Conservation (phyloP, 2,888 invertebrate species). For the Baccha elongata region DNA sequence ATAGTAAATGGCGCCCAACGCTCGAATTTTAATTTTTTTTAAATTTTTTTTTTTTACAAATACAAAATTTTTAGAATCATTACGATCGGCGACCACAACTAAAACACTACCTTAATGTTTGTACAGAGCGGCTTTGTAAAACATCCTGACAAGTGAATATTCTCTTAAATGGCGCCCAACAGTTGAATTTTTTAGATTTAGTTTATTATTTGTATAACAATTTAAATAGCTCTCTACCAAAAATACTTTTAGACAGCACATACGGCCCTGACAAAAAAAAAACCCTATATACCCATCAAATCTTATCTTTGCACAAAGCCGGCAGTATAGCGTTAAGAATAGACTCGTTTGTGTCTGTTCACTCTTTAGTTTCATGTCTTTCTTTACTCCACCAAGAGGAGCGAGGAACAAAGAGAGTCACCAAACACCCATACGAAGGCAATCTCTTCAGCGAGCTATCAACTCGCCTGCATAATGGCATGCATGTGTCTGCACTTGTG, state of each 20-base stretch:
- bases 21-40: too few relatives aligned
- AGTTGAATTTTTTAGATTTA: background rate
- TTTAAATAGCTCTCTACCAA: too few relatives aligned
- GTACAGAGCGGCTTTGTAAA: too few relatives aligned
- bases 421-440: conserved; percentile 41
- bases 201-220: too few relatives aligned
- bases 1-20: too few relatives aligned
- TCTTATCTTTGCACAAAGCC: conserved; percentile 32
- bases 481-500: conserved; percentile 56
- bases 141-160: too few relatives aligned
- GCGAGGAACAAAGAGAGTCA: background rate
- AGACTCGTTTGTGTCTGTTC: conserved; percentile 50
- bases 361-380: conserved; percentile 37
- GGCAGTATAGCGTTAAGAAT: conserved; percentile 49
- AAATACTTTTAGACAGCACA: too few relatives aligned
- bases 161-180: background rate
- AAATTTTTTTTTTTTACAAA: too few relatives aligned
- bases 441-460: background rate
- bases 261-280: too few relatives aligned
- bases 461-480: conserved; percentile 33
- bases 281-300: background rate
- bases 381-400: conserved; percentile 9
- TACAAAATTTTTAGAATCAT: too few relatives aligned
- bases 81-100: too few relatives aligned
- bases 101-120: too few relatives aligned